Base-by-base conservation (phyloP, 2,888 invertebrate genomes). In the Trissonchulus sp. region DNA sequence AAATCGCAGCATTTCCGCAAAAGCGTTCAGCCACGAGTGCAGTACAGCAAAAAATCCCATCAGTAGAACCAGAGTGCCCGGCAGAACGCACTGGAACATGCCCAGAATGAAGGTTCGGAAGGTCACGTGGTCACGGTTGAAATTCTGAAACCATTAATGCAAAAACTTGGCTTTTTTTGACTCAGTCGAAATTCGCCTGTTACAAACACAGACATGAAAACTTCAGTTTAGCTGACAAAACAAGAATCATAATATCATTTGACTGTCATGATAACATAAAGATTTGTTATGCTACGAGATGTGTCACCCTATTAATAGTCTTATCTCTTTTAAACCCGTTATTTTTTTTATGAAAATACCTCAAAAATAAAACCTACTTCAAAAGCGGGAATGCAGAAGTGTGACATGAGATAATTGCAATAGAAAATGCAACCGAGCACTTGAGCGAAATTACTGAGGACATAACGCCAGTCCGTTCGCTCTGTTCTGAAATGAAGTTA, bases 11-110 rank as follows among this genome's bases (percentile, higher is more conserved):
- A 95, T 88, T 85, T 98, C 97, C 0, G 94, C 92, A 82, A 91
- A 93, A 31, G 92, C 91, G 85, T 97, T 98, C 82, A 92, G 88
- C 93, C 94, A 95, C 0, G 92, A 90, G 82, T 98, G 96, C 1
- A 97, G 87, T 1, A 97, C 87, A 77, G 92, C 89, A 86, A 93
- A 97, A 86, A 95, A 95, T 1, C 90, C 91, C 81, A 90, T 89
- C 0, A 92, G 83, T 77, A 90, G 89, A 0, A 90, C 88, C 69
- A 92, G 86, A 0, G 91, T 88, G 0, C 90, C 91, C 0, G 93
- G 92, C 76, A 93, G 86, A 81, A 91, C 89, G 83, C 91, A 90
- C 37, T 90, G 90, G 81, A 93, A 91, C 79, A 91, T 87, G 1
- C 89, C 89, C 0, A 87, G 82, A 36, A 87, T 48, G 38, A 76